phyloP scores from a whole-genome alignment of 2,888 invertebrate species.

The Diaperis boleti region DNA sequence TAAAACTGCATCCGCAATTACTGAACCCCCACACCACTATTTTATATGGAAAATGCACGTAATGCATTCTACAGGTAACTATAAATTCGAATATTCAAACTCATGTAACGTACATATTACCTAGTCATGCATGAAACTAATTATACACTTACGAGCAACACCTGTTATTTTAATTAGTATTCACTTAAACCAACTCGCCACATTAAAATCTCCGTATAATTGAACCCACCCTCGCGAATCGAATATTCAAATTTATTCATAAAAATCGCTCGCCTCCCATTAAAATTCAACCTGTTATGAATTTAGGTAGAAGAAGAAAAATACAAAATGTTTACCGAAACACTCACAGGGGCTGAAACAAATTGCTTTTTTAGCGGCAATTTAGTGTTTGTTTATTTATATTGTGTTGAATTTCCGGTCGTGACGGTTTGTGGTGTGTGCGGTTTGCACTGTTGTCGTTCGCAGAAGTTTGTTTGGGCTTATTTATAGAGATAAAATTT shows the following conservation, averaged over 20 bases:
- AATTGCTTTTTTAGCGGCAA: constrained; percentile 7
- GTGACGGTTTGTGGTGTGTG: background rate
- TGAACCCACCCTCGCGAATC: constrained; percentile 7
- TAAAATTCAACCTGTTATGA: constrained; percentile 22
- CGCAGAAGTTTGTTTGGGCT: background rate
- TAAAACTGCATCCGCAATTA: too few relatives aligned
- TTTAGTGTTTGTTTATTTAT: constrained; percentile 17
- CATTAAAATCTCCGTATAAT: background rate
- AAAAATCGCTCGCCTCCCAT: background rate
- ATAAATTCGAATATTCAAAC: background rate
- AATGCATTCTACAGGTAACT: background rate
- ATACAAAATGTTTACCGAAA: constrained; percentile 7
- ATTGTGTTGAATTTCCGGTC: background rate
- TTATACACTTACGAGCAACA: background rate
- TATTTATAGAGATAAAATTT: constrained; percentile 1
- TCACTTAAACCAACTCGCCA: background rate
- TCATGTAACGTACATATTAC: background rate
- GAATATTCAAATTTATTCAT: constrained; percentile 21
- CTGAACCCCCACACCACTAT: too few relatives aligned
- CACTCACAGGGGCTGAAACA: background rate
- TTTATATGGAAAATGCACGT: too few relatives aligned
- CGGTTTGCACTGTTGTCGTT: constrained; percentile 4
- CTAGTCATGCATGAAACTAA: background rate
- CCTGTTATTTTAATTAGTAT: background rate
- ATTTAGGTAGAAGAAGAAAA: constrained; percentile 4